Base-by-base conservation (phyloP, 2,888 invertebrate genomes). In the Hirtodrosophila histrioides region DNA sequence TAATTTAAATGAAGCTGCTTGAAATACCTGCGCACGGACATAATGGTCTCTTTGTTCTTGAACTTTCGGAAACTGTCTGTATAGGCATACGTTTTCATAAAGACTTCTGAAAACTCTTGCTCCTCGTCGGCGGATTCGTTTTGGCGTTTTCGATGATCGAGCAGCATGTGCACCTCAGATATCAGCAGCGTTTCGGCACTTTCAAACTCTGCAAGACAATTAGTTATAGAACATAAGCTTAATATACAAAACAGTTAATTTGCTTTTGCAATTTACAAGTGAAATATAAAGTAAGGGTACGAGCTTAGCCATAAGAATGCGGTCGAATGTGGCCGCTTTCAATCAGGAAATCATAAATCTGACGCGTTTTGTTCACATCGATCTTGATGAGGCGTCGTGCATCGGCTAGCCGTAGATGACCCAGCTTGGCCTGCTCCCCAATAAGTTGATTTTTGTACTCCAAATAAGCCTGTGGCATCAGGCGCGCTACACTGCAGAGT, bases 101-200 rank as follows among this genome's bases (percentile, higher is more conserved):
- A 99, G 7, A 99, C 99, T 91, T 99, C 99, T 0, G 98, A 98
- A 90, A 99, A 96, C 92, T 99, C 99, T 92, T 99, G 99, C 89
- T 98, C 98, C 87, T 99, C 99, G 90, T 99, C 99, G 3, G 98
- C 98, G 31, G 97, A 97, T 92, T 99, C 99, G 92, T 99, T 99
- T 92, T 99, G 99, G 35, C 97, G 96, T 92, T 99, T 98, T 54
- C 99, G 94, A 92, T 99, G 99, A 90, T 99, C 98, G 85, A 99
- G 92, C 83, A 99, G 93, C 97, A 99, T 98, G 90, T 97, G 96
- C 0, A 98, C 98, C 93, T 98, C 98, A 3, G 98, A 98, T 90
- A 99, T 98, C 54, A 99, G 93, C 60, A 99, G 92, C 0, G 99
- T 99, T 92, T 99, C 99, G 1, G 98, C 98, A 93, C 97, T 98